These are phyloP conservation scores for Drosophila parvula DNA, from an alignment of 1,140 invertebrate genomes.

Conservation along the genomic window DNA sequence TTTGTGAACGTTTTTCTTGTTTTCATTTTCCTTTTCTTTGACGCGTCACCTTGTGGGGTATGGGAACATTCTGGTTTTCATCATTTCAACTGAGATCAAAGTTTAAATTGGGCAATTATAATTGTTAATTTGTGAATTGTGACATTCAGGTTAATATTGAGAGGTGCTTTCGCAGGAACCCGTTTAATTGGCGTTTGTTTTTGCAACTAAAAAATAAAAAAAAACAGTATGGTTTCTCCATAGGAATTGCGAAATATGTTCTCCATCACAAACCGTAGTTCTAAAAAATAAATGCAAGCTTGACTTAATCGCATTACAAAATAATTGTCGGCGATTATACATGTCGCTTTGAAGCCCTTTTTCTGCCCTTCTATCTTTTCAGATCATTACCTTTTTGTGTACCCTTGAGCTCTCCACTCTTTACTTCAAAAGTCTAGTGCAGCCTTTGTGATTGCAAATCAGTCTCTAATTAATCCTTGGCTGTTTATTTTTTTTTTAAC, in stretches of 20 bases:
- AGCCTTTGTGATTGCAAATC: constrained; percentile 37
- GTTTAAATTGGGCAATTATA: neutral
- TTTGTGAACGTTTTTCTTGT: constrained; percentile 31
- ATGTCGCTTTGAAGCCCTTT: neutral
- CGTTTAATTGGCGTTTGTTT: neutral
- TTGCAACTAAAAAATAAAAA: neutral
- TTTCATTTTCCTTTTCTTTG: neutral
- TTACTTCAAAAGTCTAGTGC: constrained; percentile 7
- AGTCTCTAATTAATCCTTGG: constrained; percentile 47
- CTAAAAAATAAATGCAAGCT: neutral
- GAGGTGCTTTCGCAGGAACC: too few species aligned
- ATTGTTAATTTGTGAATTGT: neutral
- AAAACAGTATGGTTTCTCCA: neutral
- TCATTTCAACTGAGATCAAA: neutral
- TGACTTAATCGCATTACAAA: neutral
- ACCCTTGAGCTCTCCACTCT: neutral
- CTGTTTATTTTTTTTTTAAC: neutral
- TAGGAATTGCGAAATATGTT: neutral
- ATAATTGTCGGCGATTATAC: neutral
- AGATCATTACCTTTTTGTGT: neutral
- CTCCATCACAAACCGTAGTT: neutral
- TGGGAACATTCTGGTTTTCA: neutral
- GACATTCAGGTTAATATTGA: too few species aligned
- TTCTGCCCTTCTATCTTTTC: neutral
- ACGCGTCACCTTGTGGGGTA: neutral